Evolutionary conservation across 2,113 vertebrate genomes (phyloP).

Genomic region (Rattus rattus): DNA sequence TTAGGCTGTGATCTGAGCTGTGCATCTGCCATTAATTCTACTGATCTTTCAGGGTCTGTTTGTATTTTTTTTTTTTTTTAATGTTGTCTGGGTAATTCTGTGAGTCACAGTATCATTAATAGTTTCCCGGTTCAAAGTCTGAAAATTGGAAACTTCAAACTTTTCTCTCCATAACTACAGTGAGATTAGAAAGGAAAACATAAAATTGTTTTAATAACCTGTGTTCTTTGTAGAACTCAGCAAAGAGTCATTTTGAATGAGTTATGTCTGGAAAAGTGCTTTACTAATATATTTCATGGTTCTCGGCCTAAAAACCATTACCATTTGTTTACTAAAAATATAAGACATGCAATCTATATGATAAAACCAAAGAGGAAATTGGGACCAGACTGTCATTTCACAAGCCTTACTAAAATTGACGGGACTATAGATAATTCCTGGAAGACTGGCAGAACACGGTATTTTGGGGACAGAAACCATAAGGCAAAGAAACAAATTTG

Average conservation of each 20-base stretch:
- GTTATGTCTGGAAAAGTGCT: background rate
- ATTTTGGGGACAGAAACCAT: background rate
- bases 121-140: constrained; percentile 27
- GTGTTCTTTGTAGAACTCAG: background rate
- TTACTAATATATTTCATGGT: constrained; percentile 7
- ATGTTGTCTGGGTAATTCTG: background rate
- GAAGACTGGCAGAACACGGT: background rate
- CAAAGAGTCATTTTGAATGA: background rate
- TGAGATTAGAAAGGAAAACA: background rate
- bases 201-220: background rate
- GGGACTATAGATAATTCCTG: background rate
- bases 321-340: background rate
- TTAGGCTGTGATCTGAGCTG: background rate
- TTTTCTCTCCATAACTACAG: background rate
- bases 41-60: background rate
- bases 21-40: background rate
- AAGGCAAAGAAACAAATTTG: background rate
- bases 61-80: background rate
- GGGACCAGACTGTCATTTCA: background rate
- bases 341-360: background rate
- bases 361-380: constrained; percentile 5
- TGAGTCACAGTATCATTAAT: constrained; percentile 3
- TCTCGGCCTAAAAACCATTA: background rate
- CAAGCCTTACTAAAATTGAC: constrained; percentile 32
- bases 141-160: background rate